These are phyloP conservation scores for Vollenhovia emeryi DNA, from an alignment of 1,140 invertebrate genomes.

Conservation along the genomic window DNA sequence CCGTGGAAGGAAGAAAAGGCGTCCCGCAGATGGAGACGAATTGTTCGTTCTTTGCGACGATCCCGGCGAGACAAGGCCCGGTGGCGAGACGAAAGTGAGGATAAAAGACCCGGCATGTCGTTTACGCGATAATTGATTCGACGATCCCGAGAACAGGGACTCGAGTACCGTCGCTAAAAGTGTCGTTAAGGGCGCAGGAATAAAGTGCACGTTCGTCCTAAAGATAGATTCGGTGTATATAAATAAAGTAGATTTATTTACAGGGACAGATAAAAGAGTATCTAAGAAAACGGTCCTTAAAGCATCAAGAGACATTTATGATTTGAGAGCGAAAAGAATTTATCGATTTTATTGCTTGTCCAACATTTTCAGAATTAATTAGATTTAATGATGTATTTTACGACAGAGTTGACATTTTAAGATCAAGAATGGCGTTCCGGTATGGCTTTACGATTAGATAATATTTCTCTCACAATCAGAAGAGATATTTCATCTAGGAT, in stretches of 20 bases:
- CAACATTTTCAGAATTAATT: neutral
- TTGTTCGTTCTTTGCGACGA: constrained; percentile 45
- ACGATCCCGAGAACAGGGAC: neutral
- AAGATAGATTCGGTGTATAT: neutral
- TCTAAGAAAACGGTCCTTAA: neutral
- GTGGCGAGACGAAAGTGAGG: constrained; percentile 18
- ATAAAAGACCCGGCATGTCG: constrained; percentile 38
- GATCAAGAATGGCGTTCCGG: neutral
- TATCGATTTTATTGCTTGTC: neutral
- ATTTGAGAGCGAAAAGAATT: neutral
- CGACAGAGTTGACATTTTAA: neutral
- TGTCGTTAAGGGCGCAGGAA: constrained; percentile 4
- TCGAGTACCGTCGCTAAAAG: constrained; percentile 34
- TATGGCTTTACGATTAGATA: neutral
- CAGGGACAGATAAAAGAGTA: neutral
- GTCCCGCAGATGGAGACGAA: constrained; percentile 7
- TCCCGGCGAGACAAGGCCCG: neutral
- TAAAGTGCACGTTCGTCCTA: neutral
- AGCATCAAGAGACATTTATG: neutral
- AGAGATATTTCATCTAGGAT: neutral
- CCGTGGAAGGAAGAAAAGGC: constrained; percentile 36
- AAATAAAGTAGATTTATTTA: constrained; percentile 11
- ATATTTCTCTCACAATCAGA: too few relatives aligned
- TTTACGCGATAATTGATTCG: constrained; percentile 51
- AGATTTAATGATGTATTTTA: constrained; percentile 1